Evolutionary conservation across 1,140 invertebrate species (phyloP).

Genomic region (Propsilocerus akamusi): DNA sequence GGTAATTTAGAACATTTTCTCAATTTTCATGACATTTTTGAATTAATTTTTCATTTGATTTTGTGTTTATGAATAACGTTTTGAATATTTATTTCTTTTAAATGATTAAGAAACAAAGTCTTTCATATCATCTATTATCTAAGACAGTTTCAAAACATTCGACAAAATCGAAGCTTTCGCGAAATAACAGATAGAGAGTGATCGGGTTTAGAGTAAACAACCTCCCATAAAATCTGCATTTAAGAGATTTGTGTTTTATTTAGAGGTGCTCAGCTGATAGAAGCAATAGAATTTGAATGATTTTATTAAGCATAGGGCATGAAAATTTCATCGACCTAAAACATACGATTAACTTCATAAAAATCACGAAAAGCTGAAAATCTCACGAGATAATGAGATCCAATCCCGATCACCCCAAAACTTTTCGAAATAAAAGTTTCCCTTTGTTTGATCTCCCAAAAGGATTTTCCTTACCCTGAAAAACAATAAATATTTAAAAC

Average conservation of each 20-base stretch:
- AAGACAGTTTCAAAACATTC: background rate
- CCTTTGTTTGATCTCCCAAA: background rate
- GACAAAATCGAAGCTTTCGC: background rate
- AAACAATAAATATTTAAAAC: background rate
- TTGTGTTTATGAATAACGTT: background rate
- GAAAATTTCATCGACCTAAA: no score
- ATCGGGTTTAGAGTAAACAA: no score
- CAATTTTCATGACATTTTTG: background rate
- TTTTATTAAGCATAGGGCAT: no score
- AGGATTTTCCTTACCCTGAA: background rate
- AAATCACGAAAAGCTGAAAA: no score
- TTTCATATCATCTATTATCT: background rate
- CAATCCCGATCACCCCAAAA: no score
- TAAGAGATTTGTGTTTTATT: no score
- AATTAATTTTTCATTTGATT: background rate
- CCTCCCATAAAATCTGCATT: no score
- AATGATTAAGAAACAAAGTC: background rate
- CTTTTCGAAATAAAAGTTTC: background rate
- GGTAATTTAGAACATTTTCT: conserved; percentile 30
- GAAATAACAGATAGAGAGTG: background rate
- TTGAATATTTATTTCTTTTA: background rate
- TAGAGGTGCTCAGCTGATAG: no score
- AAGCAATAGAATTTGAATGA: no score
- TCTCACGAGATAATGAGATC: no score
- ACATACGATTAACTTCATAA: no score